phyloP scores from a whole-genome alignment of 2,797 vertebrate genomes.

The Thripadectes ignobilis region DNA sequence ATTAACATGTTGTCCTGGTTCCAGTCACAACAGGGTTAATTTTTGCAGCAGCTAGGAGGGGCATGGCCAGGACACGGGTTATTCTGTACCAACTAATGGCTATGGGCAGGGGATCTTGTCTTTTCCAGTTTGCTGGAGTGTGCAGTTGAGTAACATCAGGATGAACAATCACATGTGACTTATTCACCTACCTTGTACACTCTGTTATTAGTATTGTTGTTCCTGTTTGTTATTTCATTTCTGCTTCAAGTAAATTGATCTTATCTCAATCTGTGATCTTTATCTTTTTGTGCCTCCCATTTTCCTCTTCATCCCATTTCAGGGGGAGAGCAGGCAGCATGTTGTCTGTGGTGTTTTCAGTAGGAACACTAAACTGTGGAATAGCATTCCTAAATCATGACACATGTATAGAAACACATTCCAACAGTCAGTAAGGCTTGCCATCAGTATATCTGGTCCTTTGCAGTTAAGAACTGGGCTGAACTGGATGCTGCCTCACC shows the following conservation, averaged over 20 bases:
- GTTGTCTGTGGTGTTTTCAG: not conserved
- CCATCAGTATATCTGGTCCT: not conserved
- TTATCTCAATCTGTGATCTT: not conserved
- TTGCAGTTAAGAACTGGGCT: not conserved
- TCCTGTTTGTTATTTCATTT: not conserved
- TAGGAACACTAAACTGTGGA: not conserved
- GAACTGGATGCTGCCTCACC: not conserved
- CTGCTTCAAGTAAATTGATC: not conserved
- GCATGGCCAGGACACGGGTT: too few species aligned
- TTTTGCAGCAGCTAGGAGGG: not conserved
- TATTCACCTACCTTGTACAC: rapidly evolving
- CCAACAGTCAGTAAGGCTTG: rapidly evolving
- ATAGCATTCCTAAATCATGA: not conserved
- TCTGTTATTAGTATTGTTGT: not conserved
- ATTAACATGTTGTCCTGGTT: not conserved
- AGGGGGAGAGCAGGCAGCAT: not conserved
- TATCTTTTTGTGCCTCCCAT: not conserved
- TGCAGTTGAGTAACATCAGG: rapidly evolving
- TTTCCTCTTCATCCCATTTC: not conserved
- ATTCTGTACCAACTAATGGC: not conserved
- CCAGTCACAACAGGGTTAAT: not conserved
- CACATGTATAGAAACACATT: rapidly evolving
- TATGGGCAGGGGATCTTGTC: not conserved
- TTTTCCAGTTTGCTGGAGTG: not conserved
- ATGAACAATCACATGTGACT: not conserved